phyloP scores from a whole-genome alignment of 2,113 vertebrate genomes.

The Galemys pyrenaicus region DNA sequence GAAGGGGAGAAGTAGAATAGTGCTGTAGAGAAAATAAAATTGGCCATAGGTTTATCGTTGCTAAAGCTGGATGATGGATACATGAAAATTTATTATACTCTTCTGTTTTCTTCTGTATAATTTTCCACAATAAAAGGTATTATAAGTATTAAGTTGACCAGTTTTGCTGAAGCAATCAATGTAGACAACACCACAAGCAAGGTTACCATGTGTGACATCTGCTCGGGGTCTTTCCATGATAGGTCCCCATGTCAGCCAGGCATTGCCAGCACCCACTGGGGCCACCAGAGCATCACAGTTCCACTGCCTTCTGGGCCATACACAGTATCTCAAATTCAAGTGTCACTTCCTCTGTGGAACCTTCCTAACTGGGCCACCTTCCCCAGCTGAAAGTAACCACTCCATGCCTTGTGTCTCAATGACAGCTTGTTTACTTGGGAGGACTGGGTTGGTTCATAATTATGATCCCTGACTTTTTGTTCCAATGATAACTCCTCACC shows the following conservation, averaged over 20 bases:
- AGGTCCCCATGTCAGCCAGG: accelerated
- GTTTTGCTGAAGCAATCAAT: neutral
- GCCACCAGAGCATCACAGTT: neutral
- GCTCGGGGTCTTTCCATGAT: neutral
- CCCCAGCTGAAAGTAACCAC: neutral
- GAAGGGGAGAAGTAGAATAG: neutral
- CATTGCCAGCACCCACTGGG: neutral
- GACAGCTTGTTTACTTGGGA: neutral
- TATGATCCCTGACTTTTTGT: neutral
- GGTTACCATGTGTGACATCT: neutral
- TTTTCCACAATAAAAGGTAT: too few relatives aligned
- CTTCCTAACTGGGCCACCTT: neutral
- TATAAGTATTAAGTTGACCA: neutral
- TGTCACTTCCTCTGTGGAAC: neutral
- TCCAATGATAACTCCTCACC: neutral
- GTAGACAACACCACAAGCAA: neutral
- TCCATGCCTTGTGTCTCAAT: neutral
- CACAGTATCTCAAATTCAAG: neutral
- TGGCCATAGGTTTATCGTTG: neutral
- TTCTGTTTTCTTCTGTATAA: too few relatives aligned
- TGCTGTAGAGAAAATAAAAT: neutral
- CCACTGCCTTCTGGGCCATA: neutral
- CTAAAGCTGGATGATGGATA: neutral
- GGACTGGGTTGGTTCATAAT: neutral
- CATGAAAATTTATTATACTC: too few relatives aligned